These are phyloP conservation scores for Temnothorax nylanderi DNA, from an alignment of 1,140 invertebrate genomes.

Conservation along the genomic window DNA sequence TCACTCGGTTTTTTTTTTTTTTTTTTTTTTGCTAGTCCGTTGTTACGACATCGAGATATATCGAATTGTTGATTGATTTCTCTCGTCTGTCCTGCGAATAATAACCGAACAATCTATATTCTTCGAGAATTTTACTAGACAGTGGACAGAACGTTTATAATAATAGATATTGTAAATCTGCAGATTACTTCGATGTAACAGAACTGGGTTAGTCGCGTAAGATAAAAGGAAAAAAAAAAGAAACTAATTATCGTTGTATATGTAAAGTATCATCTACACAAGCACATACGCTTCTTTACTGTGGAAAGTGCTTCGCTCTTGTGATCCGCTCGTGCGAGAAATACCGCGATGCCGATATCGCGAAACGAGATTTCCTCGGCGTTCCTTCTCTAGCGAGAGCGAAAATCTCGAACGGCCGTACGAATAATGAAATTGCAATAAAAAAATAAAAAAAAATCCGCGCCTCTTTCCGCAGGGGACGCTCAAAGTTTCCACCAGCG, in stretches of 20 bases:
- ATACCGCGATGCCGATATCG: constrained; percentile 53
- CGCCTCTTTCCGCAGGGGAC: background rate
- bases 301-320: constrained; percentile 70
- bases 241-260: constrained; percentile 65
- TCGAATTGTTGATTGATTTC: constrained; percentile 64
- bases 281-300: constrained; percentile 77
- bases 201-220: constrained; percentile 42
- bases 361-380: constrained; percentile 27
- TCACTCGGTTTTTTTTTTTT: background rate
- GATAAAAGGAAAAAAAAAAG: constrained; percentile 23
- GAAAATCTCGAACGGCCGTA: constrained; percentile 47
- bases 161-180: constrained; percentile 36
- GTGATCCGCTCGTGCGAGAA: constrained; percentile 51
- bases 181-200: constrained; percentile 17
- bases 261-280: constrained; percentile 69
- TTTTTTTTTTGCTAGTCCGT: constrained; percentile 58
- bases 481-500: constrained; percentile 30
- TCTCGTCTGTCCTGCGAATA: constrained; percentile 35
- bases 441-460: background rate
- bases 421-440: constrained; percentile 18
- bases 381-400: background rate
- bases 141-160: constrained; percentile 19
- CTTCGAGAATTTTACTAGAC: constrained; percentile 43
- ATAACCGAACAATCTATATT: constrained; percentile 50
- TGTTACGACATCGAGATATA: constrained; percentile 56